Evolutionary conservation across 2,888 invertebrate genomes (phyloP).

Genomic region (Drosophila mercatorum): DNA sequence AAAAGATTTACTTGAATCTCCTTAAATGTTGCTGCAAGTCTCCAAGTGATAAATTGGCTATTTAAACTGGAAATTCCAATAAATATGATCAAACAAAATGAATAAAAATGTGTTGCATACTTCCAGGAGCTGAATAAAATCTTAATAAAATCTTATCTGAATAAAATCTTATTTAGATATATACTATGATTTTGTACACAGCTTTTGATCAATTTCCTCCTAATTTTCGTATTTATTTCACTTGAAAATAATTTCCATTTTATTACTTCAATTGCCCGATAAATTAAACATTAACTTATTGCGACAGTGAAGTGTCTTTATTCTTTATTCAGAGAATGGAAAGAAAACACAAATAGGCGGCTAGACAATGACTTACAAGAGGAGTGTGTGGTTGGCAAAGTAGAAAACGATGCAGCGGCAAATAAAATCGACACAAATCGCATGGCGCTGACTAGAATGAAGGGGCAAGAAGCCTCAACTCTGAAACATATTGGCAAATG

Average conservation of each 20-base stretch:
- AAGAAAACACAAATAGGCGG: constrained; percentile 48
- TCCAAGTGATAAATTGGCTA: not conserved
- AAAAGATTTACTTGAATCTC: not conserved
- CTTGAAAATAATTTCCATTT: not conserved
- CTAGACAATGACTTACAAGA: not conserved
- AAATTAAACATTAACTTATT: constrained; percentile 3
- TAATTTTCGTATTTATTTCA: not conserved
- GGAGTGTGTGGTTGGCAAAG: constrained; percentile 30
- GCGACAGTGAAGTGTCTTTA: too few relatives aligned
- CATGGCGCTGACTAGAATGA: constrained; percentile 8
- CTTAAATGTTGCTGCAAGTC: not conserved
- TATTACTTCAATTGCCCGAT: not conserved
- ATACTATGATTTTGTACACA: not conserved
- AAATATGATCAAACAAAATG: too few relatives aligned
- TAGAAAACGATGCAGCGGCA: constrained; percentile 40
- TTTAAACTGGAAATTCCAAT: not conserved
- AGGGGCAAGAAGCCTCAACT: constrained; percentile 2
- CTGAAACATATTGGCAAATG: constrained; percentile 61
- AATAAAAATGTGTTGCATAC: not conserved
- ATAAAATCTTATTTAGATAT: too few relatives aligned
- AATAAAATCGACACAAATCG: constrained; percentile 44
- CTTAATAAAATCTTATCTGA: too few relatives aligned
- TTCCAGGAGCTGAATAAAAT: not conserved
- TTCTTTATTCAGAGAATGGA: not conserved
- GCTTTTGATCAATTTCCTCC: not conserved